phyloP scores from a whole-genome alignment of 2,888 invertebrate genomes.

The Pheosia tremula region DNA sequence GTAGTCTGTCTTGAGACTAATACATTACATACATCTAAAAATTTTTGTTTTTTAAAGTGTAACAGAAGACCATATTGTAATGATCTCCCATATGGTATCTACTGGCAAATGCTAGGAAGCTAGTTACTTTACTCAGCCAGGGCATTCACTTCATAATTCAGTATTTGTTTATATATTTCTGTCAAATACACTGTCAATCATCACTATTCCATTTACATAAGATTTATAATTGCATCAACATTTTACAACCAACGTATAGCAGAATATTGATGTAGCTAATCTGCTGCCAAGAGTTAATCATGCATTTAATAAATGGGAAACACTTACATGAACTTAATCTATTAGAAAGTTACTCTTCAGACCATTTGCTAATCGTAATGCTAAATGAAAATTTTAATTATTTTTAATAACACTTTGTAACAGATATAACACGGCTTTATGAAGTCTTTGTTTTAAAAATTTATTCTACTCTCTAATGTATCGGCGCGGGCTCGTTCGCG shows the following conservation, averaged over 20 bases:
- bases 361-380: constrained; percentile 46
- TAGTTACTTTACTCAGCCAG: neutral
- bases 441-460: constrained; percentile 52
- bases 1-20: no score
- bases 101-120: neutral
- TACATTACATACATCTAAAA: no score
- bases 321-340: constrained; percentile 76
- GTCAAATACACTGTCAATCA: constrained; percentile 21
- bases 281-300: neutral
- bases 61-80: no score
- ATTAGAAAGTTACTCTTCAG: constrained; percentile 53
- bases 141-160: neutral
- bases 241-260: neutral
- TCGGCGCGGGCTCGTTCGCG: constrained; percentile 69
- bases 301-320: constrained; percentile 12
- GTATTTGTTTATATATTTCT: constrained; percentile 41
- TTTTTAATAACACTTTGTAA: constrained; percentile 30
- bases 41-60: no score
- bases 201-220: constrained; percentile 4
- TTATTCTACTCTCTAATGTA: constrained; percentile 48
- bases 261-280: neutral
- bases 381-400: constrained; percentile 39
- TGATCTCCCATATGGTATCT: no score
- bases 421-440: constrained; percentile 32
- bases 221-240: neutral